Evolutionary conservation across 2,113 vertebrate genomes (phyloP).

Genomic region (Aegithalos caudatus): DNA sequence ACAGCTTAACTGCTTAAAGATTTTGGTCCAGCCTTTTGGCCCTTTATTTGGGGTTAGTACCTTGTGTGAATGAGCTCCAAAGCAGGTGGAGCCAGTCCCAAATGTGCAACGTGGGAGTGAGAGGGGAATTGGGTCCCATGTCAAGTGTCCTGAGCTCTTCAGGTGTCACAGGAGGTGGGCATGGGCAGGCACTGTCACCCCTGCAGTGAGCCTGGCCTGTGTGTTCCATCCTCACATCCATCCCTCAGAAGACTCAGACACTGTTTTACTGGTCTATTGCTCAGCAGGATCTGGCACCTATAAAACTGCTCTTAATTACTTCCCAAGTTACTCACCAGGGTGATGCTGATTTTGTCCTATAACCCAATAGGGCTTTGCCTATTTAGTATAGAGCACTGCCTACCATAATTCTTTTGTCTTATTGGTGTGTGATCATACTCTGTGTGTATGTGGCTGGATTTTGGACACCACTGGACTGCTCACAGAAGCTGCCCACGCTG

Average conservation of each 20-base stretch:
- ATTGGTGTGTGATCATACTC: background rate
- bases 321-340: background rate
- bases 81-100: fast-evolving
- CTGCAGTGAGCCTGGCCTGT: background rate
- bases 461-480: background rate
- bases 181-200: background rate
- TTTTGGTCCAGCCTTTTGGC: background rate
- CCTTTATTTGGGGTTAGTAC: background rate
- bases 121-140: fast-evolving
- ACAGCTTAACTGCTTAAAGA: background rate
- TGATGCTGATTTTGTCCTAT: background rate
- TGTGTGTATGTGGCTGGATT: background rate
- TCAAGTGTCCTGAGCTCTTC: background rate
- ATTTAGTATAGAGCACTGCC: background rate
- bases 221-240: background rate
- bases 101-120: fast-evolving
- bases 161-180: background rate
- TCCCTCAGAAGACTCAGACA: conserved; percentile 7
- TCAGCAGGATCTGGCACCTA: conserved; percentile 18
- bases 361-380: background rate
- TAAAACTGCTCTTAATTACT: conserved; percentile 56
- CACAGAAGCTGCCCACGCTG: fast-evolving
- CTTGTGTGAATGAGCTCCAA: background rate
- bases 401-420: background rate
- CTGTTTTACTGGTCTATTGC: conserved; percentile 22